Evolutionary conservation across 2,888 invertebrate species (phyloP).

Genomic region (Coelogynopora nodosa): DNA sequence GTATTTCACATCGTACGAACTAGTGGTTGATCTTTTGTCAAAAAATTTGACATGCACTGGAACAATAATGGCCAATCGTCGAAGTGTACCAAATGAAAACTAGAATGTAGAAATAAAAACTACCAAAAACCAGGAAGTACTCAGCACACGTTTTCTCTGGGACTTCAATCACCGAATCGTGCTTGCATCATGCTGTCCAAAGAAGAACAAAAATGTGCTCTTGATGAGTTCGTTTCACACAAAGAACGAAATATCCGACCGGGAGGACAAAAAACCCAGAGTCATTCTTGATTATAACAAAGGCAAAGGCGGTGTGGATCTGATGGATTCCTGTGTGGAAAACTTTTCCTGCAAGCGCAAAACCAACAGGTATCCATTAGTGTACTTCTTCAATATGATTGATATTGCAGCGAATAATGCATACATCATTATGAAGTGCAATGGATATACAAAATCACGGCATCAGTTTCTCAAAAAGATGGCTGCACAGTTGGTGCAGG

Average conservation of each 20-base stretch:
- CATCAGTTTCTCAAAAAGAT: too few species aligned
- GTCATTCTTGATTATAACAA: not conserved
- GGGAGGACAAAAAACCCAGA: not conserved
- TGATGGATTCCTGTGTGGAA: too few species aligned
- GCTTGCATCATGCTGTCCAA: not conserved
- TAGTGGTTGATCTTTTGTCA: not conserved
- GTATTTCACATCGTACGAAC: not conserved
- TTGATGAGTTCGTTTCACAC: not conserved
- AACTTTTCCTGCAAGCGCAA: not conserved
- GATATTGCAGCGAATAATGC: too few species aligned
- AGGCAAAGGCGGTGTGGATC: not conserved
- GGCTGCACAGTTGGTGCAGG: too few species aligned
- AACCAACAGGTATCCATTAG: not conserved
- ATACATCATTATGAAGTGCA: too few species aligned
- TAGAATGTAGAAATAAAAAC: too few species aligned
- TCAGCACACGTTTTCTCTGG: conserved; percentile 15
- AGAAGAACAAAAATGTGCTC: not conserved
- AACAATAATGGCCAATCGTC: not conserved
- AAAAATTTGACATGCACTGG: not conserved
- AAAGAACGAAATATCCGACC: too few species aligned
- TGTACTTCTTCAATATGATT: too few species aligned
- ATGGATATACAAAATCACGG: too few species aligned
- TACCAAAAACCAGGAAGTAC: not conserved
- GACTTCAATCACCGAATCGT: not conserved
- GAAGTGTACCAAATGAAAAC: not conserved